phyloP scores from a whole-genome alignment of 2,888 invertebrate species.

The Ophraella communa region DNA sequence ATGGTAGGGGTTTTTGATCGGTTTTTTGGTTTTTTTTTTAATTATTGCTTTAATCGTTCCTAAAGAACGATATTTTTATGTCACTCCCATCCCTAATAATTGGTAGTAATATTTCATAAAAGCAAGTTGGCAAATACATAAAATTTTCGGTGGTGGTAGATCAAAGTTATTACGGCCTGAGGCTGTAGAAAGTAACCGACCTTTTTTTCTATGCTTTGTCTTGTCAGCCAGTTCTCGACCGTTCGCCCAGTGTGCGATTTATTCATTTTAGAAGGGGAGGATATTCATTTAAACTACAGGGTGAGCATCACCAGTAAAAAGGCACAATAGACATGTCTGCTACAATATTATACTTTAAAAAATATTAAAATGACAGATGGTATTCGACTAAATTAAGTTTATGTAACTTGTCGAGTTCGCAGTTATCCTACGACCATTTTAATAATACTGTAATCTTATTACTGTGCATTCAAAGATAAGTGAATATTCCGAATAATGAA shows the following conservation, averaged over 20 bases:
- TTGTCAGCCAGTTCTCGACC: conserved; percentile 11
- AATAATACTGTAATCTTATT: too few relatives aligned
- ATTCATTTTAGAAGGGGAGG: conserved; percentile 43
- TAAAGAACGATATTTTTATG: neutral
- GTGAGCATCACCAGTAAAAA: neutral
- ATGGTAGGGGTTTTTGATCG: too few relatives aligned
- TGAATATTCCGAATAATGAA: too few relatives aligned
- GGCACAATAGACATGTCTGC: neutral
- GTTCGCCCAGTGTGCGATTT: conserved; percentile 40
- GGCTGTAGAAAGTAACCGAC: conserved; percentile 32
- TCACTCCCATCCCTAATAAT: conserved; percentile 32
- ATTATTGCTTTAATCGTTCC: neutral
- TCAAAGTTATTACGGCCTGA: conserved; percentile 53
- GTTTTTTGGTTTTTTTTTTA: too few relatives aligned
- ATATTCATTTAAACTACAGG: conserved; percentile 24
- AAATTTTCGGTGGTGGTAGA: conserved; percentile 52
- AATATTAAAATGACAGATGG: too few relatives aligned
- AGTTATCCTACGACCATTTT: too few relatives aligned
- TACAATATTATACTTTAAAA: too few relatives aligned
- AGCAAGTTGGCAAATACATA: conserved; percentile 50
- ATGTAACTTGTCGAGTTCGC: too few relatives aligned
- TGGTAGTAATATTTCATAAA: conserved; percentile 47
- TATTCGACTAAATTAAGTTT: too few relatives aligned
- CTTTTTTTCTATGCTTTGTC: conserved; percentile 27
- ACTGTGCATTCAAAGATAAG: too few relatives aligned